Conservation (phyloP, 37 sponge, comb jelly and placozoan genomes). For the Oscarella lobularis region DNA sequence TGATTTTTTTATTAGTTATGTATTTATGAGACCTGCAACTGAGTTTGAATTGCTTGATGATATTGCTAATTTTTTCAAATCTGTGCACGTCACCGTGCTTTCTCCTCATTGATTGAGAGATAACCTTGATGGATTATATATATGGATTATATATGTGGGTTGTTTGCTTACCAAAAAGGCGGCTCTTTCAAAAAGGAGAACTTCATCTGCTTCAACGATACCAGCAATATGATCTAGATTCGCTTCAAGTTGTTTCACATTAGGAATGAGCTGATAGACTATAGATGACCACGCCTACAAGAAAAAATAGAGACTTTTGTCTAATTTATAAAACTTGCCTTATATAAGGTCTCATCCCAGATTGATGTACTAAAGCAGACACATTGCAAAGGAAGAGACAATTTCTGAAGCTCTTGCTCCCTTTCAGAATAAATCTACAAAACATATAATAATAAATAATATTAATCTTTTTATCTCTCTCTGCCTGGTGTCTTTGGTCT, state of each 20-base stretch:
- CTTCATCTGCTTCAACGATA: conserved; percentile 93
- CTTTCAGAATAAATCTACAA: conserved; percentile 70
- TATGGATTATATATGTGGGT: no score
- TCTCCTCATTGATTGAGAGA: conserved; percentile 75
- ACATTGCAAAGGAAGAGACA: conserved; percentile 76
- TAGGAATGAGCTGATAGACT: conserved; percentile 91
- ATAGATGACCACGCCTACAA: conserved; percentile 93
- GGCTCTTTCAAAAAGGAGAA: conserved; percentile 95
- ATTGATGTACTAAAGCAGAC: conserved; percentile 92
- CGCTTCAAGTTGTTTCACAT: conserved; percentile 63
- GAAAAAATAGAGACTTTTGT: neutral
- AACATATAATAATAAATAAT: neutral
- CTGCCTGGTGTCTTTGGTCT: conserved; percentile 71
- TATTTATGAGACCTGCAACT: conserved; percentile 97
- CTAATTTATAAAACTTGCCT: conserved; percentile 51
- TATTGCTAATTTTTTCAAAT: conserved; percentile 99
- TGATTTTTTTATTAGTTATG: no score
- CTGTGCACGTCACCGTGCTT: conserved; percentile 75
- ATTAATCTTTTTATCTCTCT: no score
- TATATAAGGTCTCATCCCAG: conserved; percentile 99
- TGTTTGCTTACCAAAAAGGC: conserved; percentile 93
- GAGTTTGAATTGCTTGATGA: conserved; percentile 99
- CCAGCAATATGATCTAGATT: conserved; percentile 85
- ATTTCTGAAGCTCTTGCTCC: conserved; percentile 69
- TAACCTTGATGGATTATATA: no score